Evolutionary conservation across 2,113 vertebrate species (phyloP).

Genomic region (Etheostoma spectabile): DNA sequence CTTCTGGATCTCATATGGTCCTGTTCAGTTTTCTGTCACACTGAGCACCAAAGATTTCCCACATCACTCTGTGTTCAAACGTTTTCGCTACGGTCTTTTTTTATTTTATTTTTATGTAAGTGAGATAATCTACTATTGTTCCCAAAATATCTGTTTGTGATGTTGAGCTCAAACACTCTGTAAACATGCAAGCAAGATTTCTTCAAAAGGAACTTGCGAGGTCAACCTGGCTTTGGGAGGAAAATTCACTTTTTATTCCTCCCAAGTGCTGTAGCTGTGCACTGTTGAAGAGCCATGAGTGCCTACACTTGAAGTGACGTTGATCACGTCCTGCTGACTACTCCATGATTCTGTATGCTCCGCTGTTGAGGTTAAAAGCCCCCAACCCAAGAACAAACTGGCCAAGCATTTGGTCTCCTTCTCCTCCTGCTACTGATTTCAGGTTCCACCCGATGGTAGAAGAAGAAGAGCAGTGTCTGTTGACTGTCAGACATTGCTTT

Average conservation of each 20-base stretch:
- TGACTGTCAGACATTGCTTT: conserved; percentile 16
- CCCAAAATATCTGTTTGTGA: conserved; percentile 46
- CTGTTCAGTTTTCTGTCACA: conserved; percentile 47
- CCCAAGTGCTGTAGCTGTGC: conserved; percentile 63
- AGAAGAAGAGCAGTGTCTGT: conserved; percentile 15
- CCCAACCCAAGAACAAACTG: conserved; percentile 1
- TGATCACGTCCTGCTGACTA: conserved; percentile 63
- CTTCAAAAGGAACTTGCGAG: conserved; percentile 25
- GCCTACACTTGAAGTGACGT: conserved; percentile 76
- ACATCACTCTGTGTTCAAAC: conserved; percentile 5
- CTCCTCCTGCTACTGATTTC: conserved; percentile 28
- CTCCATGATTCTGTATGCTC: conserved; percentile 43
- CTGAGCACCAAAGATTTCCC: conserved; percentile 74
- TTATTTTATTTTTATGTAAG: neutral
- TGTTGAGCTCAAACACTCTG: conserved; percentile 42
- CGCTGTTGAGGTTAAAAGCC: conserved; percentile 26
- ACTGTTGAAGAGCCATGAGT: conserved; percentile 79
- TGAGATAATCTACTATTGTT: conserved; percentile 10
- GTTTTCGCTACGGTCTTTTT: neutral
- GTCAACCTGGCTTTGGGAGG: conserved; percentile 33
- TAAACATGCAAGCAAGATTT: conserved; percentile 40
- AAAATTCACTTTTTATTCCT: neutral
- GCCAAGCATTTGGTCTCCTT: conserved; percentile 11
- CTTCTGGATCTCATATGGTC: conserved; percentile 29
- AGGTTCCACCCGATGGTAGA: neutral